Evolutionary conservation across 2,888 invertebrate species (phyloP), one percentile per base, ranked within the genome.

Genomic region (Hyalella azteca): DNA sequence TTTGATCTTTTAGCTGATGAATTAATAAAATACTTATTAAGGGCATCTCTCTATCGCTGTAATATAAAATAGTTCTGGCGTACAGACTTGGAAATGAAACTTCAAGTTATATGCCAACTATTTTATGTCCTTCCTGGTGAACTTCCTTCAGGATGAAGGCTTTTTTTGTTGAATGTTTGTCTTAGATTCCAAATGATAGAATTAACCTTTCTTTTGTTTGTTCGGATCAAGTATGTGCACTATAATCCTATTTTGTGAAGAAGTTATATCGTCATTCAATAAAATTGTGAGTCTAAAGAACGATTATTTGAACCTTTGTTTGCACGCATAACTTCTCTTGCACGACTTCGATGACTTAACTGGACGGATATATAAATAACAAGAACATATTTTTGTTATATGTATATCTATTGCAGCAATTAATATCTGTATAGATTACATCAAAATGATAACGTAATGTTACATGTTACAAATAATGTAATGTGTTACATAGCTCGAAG

Each of bases 41-140:
- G 54, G 54, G 54, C 54, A 54, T 54, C 54, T 54, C n/a, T n/a
- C n/a, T n/a, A n/a, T 54, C 54, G 22, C 54, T 54, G 54, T 54
- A 54, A 26, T 54, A 54, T 29, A 54, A 54, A 11, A 29, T 54
- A 54, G 54, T n/a, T n/a, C n/a, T 13, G 54, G 54, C 29, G 54
- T 54, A 54, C 29, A 54, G 54, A 54, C 22, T 9, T 54, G 54
- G 29, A 54, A 54, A 22, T 54, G 54, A 26, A 54, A 54, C 54
- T 54, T 54, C 9, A 54, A 54, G 29, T 29, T 29, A n/a, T n/a
- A n/a, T n/a, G n/a, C n/a, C n/a, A n/a, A n/a, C n/a, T n/a, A n/a
- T n/a, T n/a, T n/a, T n/a, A 26, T 54, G 54, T 49, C 49, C 22
- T 15, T 54, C 54, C 11, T 54, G 13, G 54, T 22, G 29, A 54